These are phyloP conservation scores for Pterostichus madidus DNA, from an alignment of 2,888 invertebrate genomes.

Conservation along the genomic window DNA sequence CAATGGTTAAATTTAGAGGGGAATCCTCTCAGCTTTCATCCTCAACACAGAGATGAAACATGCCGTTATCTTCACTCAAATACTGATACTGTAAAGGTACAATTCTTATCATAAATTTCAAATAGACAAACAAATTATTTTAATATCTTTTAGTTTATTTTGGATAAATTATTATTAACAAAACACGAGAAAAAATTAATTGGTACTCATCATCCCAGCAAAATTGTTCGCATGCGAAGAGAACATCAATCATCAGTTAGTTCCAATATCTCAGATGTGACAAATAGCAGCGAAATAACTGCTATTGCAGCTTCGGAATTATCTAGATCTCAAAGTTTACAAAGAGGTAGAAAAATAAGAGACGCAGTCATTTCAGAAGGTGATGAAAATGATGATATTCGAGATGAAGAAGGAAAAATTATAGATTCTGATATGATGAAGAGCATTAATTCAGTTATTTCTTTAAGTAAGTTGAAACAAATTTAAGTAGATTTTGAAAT, in stretches of 20 bases:
- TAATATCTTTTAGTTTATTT: constrained; percentile 76
- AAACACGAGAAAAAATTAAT: constrained; percentile 79
- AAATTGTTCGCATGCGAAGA: constrained; percentile 67
- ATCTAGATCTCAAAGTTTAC: constrained; percentile 62
- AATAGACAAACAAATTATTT: not conserved
- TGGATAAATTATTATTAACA: constrained; percentile 79
- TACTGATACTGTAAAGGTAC: constrained; percentile 78
- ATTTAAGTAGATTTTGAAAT: constrained; percentile 2
- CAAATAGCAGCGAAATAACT: constrained; percentile 58
- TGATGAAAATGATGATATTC: constrained; percentile 60
- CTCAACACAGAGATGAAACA: constrained; percentile 80
- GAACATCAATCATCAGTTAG: constrained; percentile 60
- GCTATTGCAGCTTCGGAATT: constrained; percentile 56
- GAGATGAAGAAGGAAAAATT: constrained; percentile 61
- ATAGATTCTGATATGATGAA: constrained; percentile 59
- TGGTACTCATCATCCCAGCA: constrained; percentile 75
- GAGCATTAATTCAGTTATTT: constrained; percentile 68
- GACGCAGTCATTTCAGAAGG: constrained; percentile 71
- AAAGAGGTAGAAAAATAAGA: constrained; percentile 70
- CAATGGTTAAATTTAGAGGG: constrained; percentile 80
- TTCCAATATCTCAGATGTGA: constrained; percentile 53
- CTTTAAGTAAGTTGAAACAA: constrained; percentile 37
- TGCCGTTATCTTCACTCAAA: constrained; percentile 80
- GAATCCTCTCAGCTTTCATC: constrained; percentile 83
- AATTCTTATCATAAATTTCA: not conserved